Percentiles rank a stretch among this genome's conserved stretches.
These are phyloP conservation scores for Lethrus apterus DNA, from an alignment of 1,140 invertebrate species.

Conservation along the genomic window DNA sequence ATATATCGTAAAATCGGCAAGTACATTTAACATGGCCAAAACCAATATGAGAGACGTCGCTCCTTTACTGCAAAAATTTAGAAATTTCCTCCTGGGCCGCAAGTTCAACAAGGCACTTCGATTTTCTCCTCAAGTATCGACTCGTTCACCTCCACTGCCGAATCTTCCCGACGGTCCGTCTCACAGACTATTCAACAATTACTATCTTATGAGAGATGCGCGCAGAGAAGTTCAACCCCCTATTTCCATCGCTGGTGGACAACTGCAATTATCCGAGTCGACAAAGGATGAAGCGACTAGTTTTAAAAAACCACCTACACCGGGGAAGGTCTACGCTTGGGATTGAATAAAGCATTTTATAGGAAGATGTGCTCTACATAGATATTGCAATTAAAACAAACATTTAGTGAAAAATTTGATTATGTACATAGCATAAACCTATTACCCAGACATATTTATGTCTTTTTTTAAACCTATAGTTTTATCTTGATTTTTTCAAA, in stretches of 20 bases:
- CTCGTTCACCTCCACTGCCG: constrained; percentile 68
- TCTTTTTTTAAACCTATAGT: too few relatives aligned
- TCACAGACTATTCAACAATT: constrained; percentile 63
- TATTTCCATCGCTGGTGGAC: constrained; percentile 42
- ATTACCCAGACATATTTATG: too few relatives aligned
- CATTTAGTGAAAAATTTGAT: too few relatives aligned
- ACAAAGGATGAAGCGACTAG: too few relatives aligned
- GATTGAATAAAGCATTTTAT: too few relatives aligned
- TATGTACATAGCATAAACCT: too few relatives aligned
- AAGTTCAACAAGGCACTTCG: constrained; percentile 55
- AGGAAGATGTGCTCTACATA: too few relatives aligned
- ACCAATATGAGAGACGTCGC: constrained; percentile 47
- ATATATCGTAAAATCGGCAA: background rate
- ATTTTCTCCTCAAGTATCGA: constrained; percentile 52
- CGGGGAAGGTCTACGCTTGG: background rate
- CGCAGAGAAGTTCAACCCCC: constrained; percentile 66
- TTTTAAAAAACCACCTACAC: background rate
- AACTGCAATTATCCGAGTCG: constrained; percentile 5
- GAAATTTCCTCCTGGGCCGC: constrained; percentile 55
- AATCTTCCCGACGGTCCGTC: constrained; percentile 65
- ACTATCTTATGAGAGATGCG: constrained; percentile 71
- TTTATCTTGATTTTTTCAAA: too few relatives aligned
- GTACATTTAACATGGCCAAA: constrained; percentile 19
- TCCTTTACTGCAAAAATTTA: constrained; percentile 48
- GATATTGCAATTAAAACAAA: too few relatives aligned